Evolutionary conservation across 1,140 invertebrate species (phyloP).

Genomic region (Lethrus apterus): DNA sequence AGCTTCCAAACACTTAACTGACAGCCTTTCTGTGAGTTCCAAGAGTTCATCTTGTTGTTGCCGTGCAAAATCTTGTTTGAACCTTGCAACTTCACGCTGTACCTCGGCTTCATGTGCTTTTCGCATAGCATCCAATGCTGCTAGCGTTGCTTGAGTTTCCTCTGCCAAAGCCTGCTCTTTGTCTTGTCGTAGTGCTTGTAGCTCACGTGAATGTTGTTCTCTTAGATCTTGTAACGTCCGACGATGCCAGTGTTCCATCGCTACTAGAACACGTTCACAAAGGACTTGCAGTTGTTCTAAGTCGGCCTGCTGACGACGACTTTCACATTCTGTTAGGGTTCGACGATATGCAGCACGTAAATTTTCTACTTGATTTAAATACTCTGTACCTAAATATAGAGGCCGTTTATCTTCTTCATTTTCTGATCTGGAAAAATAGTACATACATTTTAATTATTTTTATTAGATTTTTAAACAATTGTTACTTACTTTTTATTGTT

Average conservation of each 20-base stretch:
- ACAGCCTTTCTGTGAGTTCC: conserved; percentile 83
- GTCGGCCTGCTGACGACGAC: conserved; percentile 74
- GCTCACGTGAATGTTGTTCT: conserved; percentile 72
- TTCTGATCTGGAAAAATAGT: conserved; percentile 22
- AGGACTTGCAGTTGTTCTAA: conserved; percentile 77
- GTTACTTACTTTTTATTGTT: conserved; percentile 12
- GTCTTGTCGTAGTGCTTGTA: conserved; percentile 63
- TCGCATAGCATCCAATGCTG: conserved; percentile 84
- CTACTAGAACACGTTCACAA: conserved; percentile 77
- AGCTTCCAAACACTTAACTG: conserved; percentile 84
- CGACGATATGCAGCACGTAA: conserved; percentile 62
- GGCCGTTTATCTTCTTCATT: conserved; percentile 29
- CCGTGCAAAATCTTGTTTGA: conserved; percentile 77
- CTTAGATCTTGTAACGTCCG: conserved; percentile 76
- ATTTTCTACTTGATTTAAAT: conserved; percentile 68
- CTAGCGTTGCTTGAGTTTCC: conserved; percentile 75
- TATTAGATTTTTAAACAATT: neutral
- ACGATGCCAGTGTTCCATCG: conserved; percentile 85
- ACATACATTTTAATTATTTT: neutral
- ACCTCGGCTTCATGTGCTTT: conserved; percentile 90
- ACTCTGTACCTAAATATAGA: conserved; percentile 58
- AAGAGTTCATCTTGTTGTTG: conserved; percentile 70
- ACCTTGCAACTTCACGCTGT: conserved; percentile 76
- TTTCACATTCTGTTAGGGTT: conserved; percentile 56
- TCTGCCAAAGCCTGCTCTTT: conserved; percentile 85